These are phyloP conservation scores for Arion vulgaris DNA, from an alignment of 1,140 invertebrate species.

Conservation along the genomic window DNA sequence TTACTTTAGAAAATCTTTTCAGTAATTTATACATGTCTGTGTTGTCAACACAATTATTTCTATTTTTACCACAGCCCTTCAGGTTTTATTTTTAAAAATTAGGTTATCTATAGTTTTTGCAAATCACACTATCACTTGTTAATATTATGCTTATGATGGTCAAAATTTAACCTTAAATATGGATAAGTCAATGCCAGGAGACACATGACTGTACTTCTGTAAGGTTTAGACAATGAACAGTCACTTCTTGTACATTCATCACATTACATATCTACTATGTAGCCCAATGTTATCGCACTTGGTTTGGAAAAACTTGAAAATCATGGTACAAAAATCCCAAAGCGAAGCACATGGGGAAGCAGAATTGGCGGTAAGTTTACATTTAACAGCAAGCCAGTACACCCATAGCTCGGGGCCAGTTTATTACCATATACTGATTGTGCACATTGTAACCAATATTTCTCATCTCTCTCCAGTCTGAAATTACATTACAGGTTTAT, in stretches of 20 bases:
- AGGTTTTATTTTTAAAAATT: too few relatives aligned
- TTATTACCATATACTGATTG: background rate
- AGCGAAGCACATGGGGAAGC: constrained; percentile 6
- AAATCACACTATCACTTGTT: too few relatives aligned
- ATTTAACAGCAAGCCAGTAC: background rate
- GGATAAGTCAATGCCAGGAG: too few relatives aligned
- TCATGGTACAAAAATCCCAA: background rate
- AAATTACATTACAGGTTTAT: constrained; percentile 15
- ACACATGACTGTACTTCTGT: too few relatives aligned
- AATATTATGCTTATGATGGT: too few relatives aligned
- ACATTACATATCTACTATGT: background rate
- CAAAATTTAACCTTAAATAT: too few relatives aligned
- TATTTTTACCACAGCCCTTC: too few relatives aligned
- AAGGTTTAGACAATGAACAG: too few relatives aligned
- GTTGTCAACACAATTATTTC: too few relatives aligned
- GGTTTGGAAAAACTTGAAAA: background rate
- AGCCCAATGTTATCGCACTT: background rate
- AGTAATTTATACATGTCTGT: too few relatives aligned
- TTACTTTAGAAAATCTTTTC: too few relatives aligned
- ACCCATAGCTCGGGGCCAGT: background rate
- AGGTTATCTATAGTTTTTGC: too few relatives aligned
- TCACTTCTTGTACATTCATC: background rate
- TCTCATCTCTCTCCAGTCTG: constrained; percentile 18
- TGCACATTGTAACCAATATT: background rate
- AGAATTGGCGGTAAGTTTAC: constrained; percentile 21